Percentiles rank a stretch among this genome's conserved stretches.
phyloP scores from a whole-genome alignment of 2,888 invertebrate genomes.

The Diloba caeruleocephala region DNA sequence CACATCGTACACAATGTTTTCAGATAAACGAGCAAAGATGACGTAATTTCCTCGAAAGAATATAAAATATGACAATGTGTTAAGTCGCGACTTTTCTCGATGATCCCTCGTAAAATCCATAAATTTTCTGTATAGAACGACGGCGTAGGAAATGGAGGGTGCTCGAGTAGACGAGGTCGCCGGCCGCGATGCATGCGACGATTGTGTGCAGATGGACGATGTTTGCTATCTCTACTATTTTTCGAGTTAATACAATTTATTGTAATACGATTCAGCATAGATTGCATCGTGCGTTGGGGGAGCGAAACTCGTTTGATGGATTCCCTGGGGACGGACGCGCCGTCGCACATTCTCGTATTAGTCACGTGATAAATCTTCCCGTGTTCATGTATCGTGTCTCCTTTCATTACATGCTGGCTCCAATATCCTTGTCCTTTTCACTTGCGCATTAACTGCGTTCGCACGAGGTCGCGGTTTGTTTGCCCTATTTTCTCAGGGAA shows the following conservation, averaged over 20 bases:
- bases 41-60: slow-evolving; percentile 82
- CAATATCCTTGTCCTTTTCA: slow-evolving; percentile 74
- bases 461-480: slow-evolving; percentile 70
- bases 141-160: slow-evolving; percentile 78
- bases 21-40: slow-evolving; percentile 77
- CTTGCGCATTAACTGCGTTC: slow-evolving; percentile 76
- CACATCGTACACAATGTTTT: slow-evolving; percentile 44
- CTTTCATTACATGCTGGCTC: slow-evolving; percentile 68
- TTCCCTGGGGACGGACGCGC: slow-evolving; percentile 83
- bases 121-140: slow-evolving; percentile 78
- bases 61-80: slow-evolving; percentile 85
- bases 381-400: slow-evolving; percentile 76
- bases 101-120: slow-evolving; percentile 88
- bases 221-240: slow-evolving; percentile 88
- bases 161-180: slow-evolving; percentile 63
- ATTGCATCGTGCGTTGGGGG: slow-evolving; percentile 87
- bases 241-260: slow-evolving; percentile 89
- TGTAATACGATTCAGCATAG: slow-evolving; percentile 89
- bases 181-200: slow-evolving; percentile 72
- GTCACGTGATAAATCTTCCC: slow-evolving; percentile 88
- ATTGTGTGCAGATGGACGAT: slow-evolving; percentile 88
- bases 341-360: slow-evolving; percentile 85
- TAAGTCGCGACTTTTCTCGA: slow-evolving; percentile 79
- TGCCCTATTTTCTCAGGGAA: slow-evolving; percentile 68
- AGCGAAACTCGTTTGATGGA: slow-evolving; percentile 88